phyloP scores from a whole-genome alignment of 2,113 vertebrate species.

The Ramphastos sulfuratus region DNA sequence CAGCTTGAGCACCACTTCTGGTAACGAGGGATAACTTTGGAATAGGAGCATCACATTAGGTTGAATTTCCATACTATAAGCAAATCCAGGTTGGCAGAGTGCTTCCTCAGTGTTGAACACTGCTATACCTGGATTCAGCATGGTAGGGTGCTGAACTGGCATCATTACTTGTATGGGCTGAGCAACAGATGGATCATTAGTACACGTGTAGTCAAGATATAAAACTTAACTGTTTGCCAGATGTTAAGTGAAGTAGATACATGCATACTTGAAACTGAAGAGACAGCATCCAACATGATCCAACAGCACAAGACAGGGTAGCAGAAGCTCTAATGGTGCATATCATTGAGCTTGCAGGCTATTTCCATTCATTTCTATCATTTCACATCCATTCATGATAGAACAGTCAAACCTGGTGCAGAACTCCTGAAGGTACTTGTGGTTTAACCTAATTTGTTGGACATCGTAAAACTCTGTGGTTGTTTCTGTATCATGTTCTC shows the following conservation, averaged over 20 bases:
- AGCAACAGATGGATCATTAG: background rate
- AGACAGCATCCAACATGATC: background rate
- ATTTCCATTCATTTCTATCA: no score
- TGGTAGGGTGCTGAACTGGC: rapidly evolving
- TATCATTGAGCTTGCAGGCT: background rate
- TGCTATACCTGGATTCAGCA: background rate
- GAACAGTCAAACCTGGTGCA: background rate
- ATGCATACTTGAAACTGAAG: background rate
- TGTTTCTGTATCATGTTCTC: background rate
- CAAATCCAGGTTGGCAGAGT: background rate
- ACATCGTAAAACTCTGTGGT: rapidly evolving
- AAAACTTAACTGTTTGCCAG: no score
- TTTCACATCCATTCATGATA: background rate
- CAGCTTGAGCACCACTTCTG: background rate
- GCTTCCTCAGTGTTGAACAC: background rate
- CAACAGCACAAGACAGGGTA: background rate
- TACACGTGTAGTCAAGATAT: background rate
- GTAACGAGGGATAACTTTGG: background rate
- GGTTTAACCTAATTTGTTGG: background rate
- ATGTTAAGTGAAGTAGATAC: background rate
- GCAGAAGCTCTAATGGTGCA: background rate
- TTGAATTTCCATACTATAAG: background rate
- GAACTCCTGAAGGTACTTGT: background rate
- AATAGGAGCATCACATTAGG: background rate
- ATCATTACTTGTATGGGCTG: background rate